phyloP scores from a whole-genome alignment of 2,113 vertebrate genomes.

The Oplegnathus fasciatus region DNA sequence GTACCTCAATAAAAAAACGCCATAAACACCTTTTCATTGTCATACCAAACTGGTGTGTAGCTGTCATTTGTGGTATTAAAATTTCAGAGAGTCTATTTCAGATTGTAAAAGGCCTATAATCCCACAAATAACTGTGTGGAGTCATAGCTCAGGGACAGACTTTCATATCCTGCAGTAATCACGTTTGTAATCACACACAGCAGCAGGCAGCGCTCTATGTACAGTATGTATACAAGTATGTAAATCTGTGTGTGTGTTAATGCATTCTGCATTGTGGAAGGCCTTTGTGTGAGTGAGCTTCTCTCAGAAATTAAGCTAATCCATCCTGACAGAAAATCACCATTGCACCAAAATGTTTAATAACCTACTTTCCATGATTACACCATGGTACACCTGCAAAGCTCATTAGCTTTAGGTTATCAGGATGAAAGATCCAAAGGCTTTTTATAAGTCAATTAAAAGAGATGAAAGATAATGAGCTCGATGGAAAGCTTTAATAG shows the following conservation, averaged over 20 bases:
- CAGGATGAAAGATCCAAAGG: conserved; percentile 35
- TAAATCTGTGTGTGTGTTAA: not conserved
- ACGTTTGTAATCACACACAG: conserved; percentile 1
- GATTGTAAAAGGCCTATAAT: not conserved
- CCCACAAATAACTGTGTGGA: not conserved
- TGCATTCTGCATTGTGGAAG: not conserved
- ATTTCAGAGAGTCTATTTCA: conserved; percentile 2
- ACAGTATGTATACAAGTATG: not conserved
- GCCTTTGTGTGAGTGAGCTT: conserved; percentile 13
- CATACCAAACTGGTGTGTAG: too few species aligned
- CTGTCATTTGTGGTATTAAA: not conserved
- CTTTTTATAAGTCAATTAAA: conserved; percentile 52
- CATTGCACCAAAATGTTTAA: conserved; percentile 60
- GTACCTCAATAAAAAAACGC: not conserved
- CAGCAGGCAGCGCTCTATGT: not conserved
- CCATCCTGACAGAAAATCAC: conserved; percentile 46
- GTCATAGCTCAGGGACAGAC: not conserved
- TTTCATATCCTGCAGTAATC: not conserved
- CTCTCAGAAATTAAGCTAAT: conserved; percentile 38
- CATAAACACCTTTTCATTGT: not conserved
- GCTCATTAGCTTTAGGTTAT: conserved; percentile 56
- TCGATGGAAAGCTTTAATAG: conserved; percentile 47
- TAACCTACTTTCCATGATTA: conserved; percentile 56
- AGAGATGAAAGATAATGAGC: conserved; percentile 50
- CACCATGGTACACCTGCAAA: conserved; percentile 52